Percentiles rank a stretch among this genome's conserved stretches.
Conservation (phyloP, 1,140 invertebrate species). For the Cepaea nemoralis region DNA sequence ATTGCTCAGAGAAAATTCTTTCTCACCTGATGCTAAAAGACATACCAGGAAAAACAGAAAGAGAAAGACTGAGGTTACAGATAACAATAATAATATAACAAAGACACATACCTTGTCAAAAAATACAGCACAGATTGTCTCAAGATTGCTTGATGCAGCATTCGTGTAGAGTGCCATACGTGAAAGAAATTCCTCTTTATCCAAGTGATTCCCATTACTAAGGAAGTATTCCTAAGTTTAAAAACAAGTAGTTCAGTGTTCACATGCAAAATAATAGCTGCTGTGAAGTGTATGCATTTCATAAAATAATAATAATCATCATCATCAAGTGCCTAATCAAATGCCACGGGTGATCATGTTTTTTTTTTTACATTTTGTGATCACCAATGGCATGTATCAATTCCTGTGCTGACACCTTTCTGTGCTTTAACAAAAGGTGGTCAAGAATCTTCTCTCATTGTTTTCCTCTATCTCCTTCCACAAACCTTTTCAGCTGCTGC, state of each 20-base stretch:
- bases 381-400: too few species aligned
- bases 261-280: not conserved
- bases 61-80: too few species aligned
- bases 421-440: too few species aligned
- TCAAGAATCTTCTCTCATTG: too few species aligned
- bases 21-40: too few species aligned
- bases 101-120: conserved; percentile 51
- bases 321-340: not conserved
- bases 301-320: not conserved
- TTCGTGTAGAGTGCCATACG: conserved; percentile 47
- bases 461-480: too few species aligned
- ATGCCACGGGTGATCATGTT: too few species aligned
- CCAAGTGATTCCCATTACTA: conserved; percentile 48
- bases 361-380: too few species aligned
- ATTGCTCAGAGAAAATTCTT: too few species aligned
- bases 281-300: not conserved
- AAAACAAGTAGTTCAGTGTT: not conserved
- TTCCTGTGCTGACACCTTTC: too few species aligned
- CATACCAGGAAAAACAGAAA: too few species aligned
- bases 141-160: conserved; percentile 44
- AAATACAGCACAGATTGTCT: conserved; percentile 50
- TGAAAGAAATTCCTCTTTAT: conserved; percentile 51
- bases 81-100: not conserved
- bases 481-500: too few species aligned
- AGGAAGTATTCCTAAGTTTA: conserved; percentile 52